Evolutionary conservation across 2,113 vertebrate genomes (phyloP), one percentile per base, ranked within the genome.

Genomic region (Falco punctatus): DNA sequence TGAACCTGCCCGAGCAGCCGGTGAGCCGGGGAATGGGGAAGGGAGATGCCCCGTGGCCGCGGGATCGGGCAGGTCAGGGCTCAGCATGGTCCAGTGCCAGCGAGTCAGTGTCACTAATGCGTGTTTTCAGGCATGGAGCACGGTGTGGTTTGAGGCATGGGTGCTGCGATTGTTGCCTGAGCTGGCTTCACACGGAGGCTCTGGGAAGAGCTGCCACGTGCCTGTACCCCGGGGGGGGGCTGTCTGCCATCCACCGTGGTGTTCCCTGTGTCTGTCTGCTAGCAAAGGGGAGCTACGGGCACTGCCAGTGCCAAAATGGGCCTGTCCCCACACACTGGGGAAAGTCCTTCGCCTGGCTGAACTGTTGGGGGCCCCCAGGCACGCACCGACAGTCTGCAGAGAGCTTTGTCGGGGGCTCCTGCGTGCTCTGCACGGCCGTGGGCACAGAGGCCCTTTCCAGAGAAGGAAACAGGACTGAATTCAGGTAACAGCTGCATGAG

Each of bases 401-500:
- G 80, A 27, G 64, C 51, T 85, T 14, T 88, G 64, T 59, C 10
- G 2, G 6, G 12, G 72, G 85, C 54, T 89, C 58, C 57, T 18
- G 24, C 2, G 13, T 23, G 59, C n/a, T 24, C 20, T 2, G 81
- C 3, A 3, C 16, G 30, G 54, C 70, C 0, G 0, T 3, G 58
- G 65, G 62, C 54, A 9, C 44, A 9, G 32, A 57, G 44, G 20
- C 46, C 6, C 38, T 77, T 51, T 21, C 79, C 71, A 30, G 71
- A 65, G 70, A 52, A 30, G 65, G 74, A 48, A 74, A 26, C 2
- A 0, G 78, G 65, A 58, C 2, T 8, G 42, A 20, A 51, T 28
- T 27, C 61, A 74, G 88, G 91, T 92, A 64, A 90, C 4, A 20
- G 65, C 57, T 64, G 74, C 46, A 28, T 0, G 0, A 52, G 48